These are phyloP conservation scores for Muscicapa striata DNA, from an alignment of 2,797 vertebrate genomes.

Conservation along the genomic window DNA sequence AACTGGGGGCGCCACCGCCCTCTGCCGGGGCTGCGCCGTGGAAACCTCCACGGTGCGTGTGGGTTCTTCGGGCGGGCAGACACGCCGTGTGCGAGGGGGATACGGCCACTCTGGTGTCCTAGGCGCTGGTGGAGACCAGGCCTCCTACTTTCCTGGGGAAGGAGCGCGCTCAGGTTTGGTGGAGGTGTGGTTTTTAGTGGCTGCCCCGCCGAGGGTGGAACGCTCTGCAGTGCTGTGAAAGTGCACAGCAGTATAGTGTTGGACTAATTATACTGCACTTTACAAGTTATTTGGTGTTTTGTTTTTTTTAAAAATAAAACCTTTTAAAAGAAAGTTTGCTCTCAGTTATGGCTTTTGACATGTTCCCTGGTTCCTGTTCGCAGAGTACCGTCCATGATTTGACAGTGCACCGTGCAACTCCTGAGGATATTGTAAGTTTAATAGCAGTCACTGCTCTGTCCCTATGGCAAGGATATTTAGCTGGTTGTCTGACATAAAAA, in stretches of 20 bases:
- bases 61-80: not conserved
- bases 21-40: too few relatives aligned
- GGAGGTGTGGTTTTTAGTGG: not conserved
- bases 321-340: accelerated
- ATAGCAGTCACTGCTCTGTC: not conserved
- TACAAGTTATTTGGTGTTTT: accelerated
- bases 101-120: accelerated
- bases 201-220: accelerated
- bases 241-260: accelerated
- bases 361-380: not conserved
- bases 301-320: not conserved
- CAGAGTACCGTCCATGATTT: conserved; percentile 90
- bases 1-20: not conserved
- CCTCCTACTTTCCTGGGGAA: not conserved
- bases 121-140: not conserved
- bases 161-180: accelerated
- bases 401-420: conserved; percentile 86
- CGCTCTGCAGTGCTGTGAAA: accelerated
- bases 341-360: not conserved
- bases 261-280: accelerated
- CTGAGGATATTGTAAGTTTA: conserved; percentile 88
- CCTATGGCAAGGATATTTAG: not conserved
- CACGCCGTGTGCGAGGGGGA: not conserved
- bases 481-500: not conserved
- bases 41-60: accelerated